phyloP scores from a whole-genome alignment of 1,140 invertebrate species.

The Luehdorfia chinensis region DNA sequence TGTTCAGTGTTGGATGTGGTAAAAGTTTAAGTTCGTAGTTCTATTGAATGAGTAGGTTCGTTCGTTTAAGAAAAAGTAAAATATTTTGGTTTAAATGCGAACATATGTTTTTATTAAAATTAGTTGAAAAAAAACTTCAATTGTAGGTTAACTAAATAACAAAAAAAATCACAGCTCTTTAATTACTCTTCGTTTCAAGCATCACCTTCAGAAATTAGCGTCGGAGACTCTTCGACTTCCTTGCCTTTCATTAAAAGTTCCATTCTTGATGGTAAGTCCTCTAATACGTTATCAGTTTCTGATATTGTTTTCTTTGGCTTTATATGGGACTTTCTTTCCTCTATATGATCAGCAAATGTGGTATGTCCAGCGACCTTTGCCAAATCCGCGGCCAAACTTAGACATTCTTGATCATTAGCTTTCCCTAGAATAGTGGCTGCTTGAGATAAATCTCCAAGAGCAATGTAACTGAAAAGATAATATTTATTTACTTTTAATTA shows the following conservation, averaged over 20 bases:
- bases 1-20: too few species aligned
- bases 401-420: slow-evolving; percentile 34
- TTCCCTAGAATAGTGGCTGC: slow-evolving; percentile 44
- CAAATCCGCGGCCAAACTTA: slow-evolving; percentile 52
- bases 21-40: too few species aligned
- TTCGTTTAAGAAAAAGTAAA: too few species aligned
- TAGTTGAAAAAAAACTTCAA: too few species aligned
- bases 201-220: too few species aligned
- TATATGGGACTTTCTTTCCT: slow-evolving; percentile 32
- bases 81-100: too few species aligned
- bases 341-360: slow-evolving; percentile 50
- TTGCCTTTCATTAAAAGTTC: slow-evolving; percentile 41
- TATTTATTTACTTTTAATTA: slow-evolving; percentile 14
- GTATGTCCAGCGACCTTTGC: slow-evolving; percentile 50
- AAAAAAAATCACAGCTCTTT: too few species aligned
- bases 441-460: slow-evolving; percentile 40
- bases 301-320: slow-evolving; percentile 20
- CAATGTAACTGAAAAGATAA: slow-evolving; percentile 51
- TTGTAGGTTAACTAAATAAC: too few species aligned
- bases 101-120: too few species aligned
- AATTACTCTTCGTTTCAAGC: too few species aligned
- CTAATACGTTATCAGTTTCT: slow-evolving; percentile 28
- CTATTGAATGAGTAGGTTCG: too few species aligned
- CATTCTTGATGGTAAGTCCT: slow-evolving; percentile 38
- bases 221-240: too few species aligned